Base-by-base conservation (phyloP, 2,113 vertebrate species). In the Oostethus manadensis region DNA sequence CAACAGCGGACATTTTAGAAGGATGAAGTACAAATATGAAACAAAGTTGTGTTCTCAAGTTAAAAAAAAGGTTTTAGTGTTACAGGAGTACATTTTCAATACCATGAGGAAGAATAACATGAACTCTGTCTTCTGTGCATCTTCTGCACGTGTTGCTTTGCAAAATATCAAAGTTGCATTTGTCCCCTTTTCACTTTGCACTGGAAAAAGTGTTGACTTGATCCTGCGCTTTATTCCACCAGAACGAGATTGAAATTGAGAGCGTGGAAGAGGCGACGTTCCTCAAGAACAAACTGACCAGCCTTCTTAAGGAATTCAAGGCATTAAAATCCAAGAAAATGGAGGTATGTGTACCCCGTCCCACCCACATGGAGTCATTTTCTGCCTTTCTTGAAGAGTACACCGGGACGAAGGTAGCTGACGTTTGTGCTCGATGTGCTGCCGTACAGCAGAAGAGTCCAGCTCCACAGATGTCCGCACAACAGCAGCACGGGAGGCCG, bases 221-320 rank as follows among this genome's bases (percentile, higher is more conserved):
- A 42, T 14, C 13, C 38, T 42, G 38, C 6, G 20, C 22, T 64
- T 57, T 22, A 53, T 23, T 5, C 50, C 62, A 47, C 8, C 58
- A 91, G 90, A 86, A 79, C 63, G 81, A 83, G 35, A 70, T 90
- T 64, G 73, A 91, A 75, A 89, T 91, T 54, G 80, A 88, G 15
- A 89, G 84, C 68, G 66, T 71, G 64, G 85, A 89, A 62, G 87
- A 91, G 13, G 90, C 89, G 8, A 76, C 82, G 29, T 89, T 86
- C 68, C 72, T 91, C 8, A 90, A 90, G 74, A 80, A 71, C 43
- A 88, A 86, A 80, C 79, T 91, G 45, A 86, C 77, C 48, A 40
- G 56, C 16, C 77, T 91, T 68, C 63, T 90, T 38, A 83, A 82
- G 69, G 89, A 90, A 68, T 90, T 90, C 59, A 85, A 87, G 64